Evolutionary conservation across 2,797 vertebrate species (phyloP), one percentile per base, ranked within the genome.

Genomic region (Coranthus polyacanthus): DNA sequence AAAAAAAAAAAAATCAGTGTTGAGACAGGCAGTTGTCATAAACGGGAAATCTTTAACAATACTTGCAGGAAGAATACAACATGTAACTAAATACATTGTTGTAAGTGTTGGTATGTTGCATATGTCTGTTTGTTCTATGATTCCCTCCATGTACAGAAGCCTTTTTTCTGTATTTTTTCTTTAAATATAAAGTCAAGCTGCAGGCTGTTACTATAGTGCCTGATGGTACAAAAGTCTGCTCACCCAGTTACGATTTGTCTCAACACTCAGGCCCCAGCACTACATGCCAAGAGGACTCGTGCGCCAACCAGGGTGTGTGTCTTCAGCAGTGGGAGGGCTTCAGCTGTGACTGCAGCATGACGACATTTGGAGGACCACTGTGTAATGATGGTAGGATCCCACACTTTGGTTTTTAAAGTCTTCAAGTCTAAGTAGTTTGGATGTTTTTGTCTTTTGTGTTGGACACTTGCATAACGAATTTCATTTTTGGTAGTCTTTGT

Each of bases 281-380:
- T 0, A 99, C 96, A 0, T 99, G 98, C 87, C 97, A 99, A 77
- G 98, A 99, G 82, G 97, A 99, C 82, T 99, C 97, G 0, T 99
- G 98, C 60, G 96, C 96, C 26, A 99, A 99, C 90, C 97, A 98
- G 87, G 98, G 98, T 0, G 97, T 98, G 75, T 99, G 98, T 89
- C 91, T 99, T 0, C 98, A 99, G 92, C 97, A 98, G 79, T 99
- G 98, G 98, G 97, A 99, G 51, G 97, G 97, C 64, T 99, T 99
- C 93, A 98, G 93, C 68, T 99, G 98, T 50, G 98, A 99, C 94
- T 99, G 98, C 34, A 98, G 96, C 50, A 99, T 99, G 97, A 99
- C 98, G 1, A 98, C 98, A 32, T 99, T 97, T n/a, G 97, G 96
- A 4, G 98, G 98, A 29, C 95, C 96, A 0, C 83, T 98, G 59